Base-by-base conservation (phyloP, 2,888 invertebrate genomes). In the Patella pellucida region DNA sequence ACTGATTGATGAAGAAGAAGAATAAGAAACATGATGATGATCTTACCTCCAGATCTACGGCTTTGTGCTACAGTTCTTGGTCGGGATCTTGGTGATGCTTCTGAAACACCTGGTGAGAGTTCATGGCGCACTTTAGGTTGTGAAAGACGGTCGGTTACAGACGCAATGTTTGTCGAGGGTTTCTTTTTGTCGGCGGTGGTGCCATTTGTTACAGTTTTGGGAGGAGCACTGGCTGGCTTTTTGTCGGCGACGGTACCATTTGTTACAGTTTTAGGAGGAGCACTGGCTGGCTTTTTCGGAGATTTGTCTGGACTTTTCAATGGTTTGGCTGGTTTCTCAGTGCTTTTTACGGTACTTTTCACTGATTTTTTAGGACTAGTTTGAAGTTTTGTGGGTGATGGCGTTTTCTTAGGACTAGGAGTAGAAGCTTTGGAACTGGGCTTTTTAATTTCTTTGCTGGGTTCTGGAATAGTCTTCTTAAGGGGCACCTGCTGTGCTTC, bases 121-220 rank as follows among this genome's bases (percentile, higher is more conserved):
- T 62, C 62, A 62, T 62, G 62, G 62, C 62, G 62, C 62, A 62
- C 62, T 62, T 62, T 62, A 23, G 62, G 62, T 62, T 62, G 62
- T 62, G 62, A 62, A 62, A 62, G 62, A 62, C 62, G 62, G 23
- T 62, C 62, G 23, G 62, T 62, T 23, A 62, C 62, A 23, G 62
- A 62, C 19, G 62, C 23, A 19, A 23, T 23, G 19, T 23, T 62
- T 62, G 62, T 14, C 23, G 19, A 11, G 19, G 19, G 23, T 23
- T 62, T 23, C 23, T 62, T 62, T 14, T 62, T 62, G 12, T 62
- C 62, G 19, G 23, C 62, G 14, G 23, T 62, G 11, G n/a, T n/a
- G n/a, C 62, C 62, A 62, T 62, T 62, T 19, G 62, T 62, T 62
- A 62, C 19, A 23, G 62, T 19, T 23, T 23, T 62, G 7, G 19